Evolutionary conservation across 2,113 vertebrate genomes (phyloP).

Genomic region (Daboia siamensis): DNA sequence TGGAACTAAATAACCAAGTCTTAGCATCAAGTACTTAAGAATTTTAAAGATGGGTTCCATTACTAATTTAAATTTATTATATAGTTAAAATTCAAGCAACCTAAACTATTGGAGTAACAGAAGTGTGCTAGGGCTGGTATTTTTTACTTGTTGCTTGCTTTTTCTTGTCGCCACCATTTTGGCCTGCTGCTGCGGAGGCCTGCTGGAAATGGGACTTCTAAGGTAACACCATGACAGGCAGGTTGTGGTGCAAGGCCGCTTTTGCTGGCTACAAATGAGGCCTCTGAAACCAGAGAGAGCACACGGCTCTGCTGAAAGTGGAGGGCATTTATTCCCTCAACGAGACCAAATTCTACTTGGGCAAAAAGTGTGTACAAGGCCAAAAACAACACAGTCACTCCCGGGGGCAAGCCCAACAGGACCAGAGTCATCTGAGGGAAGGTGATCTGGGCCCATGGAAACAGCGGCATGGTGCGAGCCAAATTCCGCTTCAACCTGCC

Average conservation of each 20-base stretch:
- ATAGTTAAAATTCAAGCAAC: not conserved
- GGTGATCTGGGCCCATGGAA: slow-evolving; percentile 90
- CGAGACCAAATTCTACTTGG: slow-evolving; percentile 95
- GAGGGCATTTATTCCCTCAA: slow-evolving; percentile 90
- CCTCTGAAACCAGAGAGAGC: slow-evolving; percentile 94
- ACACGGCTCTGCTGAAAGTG: slow-evolving; percentile 93
- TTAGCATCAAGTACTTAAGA: not conserved
- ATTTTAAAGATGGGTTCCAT: not conserved
- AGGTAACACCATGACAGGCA: slow-evolving; percentile 52
- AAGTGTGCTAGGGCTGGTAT: not conserved
- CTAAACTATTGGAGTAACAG: not conserved
- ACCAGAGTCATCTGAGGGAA: slow-evolving; percentile 99
- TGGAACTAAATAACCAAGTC: not conserved
- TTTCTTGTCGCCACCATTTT: no score
- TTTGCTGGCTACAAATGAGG: slow-evolving; percentile 98
- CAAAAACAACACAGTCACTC: slow-evolving; percentile 95
- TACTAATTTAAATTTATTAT: not conserved
- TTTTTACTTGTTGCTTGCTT: not conserved
- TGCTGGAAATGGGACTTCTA: no score
- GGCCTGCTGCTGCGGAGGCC: no score
- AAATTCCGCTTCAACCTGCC: slow-evolving; percentile 97
- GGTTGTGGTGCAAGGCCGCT: slow-evolving; percentile 72
- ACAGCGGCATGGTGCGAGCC: slow-evolving; percentile 95
- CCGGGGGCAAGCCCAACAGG: slow-evolving; percentile 93
- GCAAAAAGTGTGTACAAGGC: slow-evolving; percentile 98